Conservation (phyloP, 1,140 invertebrate species). For the Dreissena rostriformis region DNA sequence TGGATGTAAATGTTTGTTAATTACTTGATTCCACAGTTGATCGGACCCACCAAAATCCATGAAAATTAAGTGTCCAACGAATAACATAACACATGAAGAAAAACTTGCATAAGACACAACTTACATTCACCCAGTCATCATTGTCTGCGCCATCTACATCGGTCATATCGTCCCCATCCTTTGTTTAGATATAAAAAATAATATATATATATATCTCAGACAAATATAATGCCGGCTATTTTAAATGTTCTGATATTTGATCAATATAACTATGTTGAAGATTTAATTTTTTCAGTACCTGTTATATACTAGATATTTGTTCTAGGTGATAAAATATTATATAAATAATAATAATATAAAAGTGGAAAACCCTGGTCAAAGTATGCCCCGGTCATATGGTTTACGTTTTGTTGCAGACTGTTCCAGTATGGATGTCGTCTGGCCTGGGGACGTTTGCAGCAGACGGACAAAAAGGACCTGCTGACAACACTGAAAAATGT, state of each 20-base stretch:
- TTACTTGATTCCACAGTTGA: no score
- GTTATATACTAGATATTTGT: no score
- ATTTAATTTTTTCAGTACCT: background rate
- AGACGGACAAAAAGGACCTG: constrained; percentile 82
- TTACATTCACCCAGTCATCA: constrained; percentile 79
- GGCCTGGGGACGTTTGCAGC: constrained; percentile 86
- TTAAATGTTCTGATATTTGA: background rate
- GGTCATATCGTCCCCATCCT: constrained; percentile 79
- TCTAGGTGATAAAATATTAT: background rate
- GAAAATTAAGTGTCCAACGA: no score
- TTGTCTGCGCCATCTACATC: constrained; percentile 76
- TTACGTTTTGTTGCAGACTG: constrained; percentile 82
- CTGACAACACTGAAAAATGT: constrained; percentile 86
- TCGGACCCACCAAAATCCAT: no score
- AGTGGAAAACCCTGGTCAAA: background rate
- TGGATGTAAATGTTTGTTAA: no score
- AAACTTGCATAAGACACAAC: no score
- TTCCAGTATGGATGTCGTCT: constrained; percentile 87
- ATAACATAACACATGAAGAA: no score
- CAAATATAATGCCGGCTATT: background rate
- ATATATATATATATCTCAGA: no score
- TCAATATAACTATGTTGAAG: background rate
- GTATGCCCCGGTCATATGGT: background rate
- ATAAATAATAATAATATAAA: background rate
- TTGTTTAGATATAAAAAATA: background rate